Base-by-base conservation (phyloP, 2,888 invertebrate genomes). In the Stenodema calcarata region DNA sequence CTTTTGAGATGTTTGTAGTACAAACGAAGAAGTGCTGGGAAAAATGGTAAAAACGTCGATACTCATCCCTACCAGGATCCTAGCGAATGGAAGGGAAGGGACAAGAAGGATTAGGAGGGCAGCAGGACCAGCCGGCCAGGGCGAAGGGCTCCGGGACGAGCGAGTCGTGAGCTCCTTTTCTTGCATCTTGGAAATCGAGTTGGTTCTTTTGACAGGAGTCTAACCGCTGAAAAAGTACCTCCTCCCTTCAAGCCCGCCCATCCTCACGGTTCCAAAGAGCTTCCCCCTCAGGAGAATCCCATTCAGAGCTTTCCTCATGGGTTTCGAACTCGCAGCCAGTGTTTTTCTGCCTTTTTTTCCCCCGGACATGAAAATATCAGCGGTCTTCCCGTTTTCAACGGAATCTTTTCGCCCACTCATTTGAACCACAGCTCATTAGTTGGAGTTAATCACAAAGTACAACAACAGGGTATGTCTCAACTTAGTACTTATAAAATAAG, bases 171-270 rank as follows among this genome's bases (percentile, higher is more conserved):
- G 76, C 28, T 41, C 76, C 76, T 76, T 76, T 41, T 42, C 76
- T 54, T 54, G 76, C 76, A 76, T 76, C 76, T 76, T 42, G 76
- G 76, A 76, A 76, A 76, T 76, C 76, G 76, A 76, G 76, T 76
- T 76, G 76, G 76, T 76, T 35, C 76, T 76, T 76, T 76, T 76
- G 76, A 76, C 42, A 41, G 76, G 42, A 76, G 42, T 76, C 76
- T 76, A 76, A 76, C 76, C 76, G 42, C 42, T 76, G 76, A 76
- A 76, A 76, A 76, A 76, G 76, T 76, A 16, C 28, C 41, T 70
- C 76, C 12, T 76, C 76, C 35, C 18, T 23, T 35, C n/a, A 16
- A 54, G 54, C 18, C 54, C 18, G 54, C n/a, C n/a, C n/a, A n/a
- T n/a, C n/a, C n/a, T n/a, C n/a, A n/a, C n/a, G n/a, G n/a, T n/a